Conservation (phyloP, 2,888 invertebrate genomes). For the Microctonus aethiopoides region DNA sequence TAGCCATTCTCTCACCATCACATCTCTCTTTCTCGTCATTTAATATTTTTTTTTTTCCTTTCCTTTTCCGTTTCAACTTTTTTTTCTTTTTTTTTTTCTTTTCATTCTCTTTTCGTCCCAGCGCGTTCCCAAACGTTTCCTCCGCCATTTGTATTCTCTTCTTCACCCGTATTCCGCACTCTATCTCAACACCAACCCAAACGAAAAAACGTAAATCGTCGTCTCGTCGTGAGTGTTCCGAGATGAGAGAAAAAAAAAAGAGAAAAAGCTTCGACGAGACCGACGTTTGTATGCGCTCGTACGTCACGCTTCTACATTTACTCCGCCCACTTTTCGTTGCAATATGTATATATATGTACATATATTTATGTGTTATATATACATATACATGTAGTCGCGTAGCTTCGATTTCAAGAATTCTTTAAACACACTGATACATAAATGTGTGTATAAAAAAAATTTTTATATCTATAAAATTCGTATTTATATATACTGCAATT, state of each 20-base stretch:
- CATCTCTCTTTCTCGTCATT: constrained; percentile 40
- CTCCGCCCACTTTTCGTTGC: not conserved
- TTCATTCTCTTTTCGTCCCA: constrained; percentile 10
- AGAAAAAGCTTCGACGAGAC: not conserved
- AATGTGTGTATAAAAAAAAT: not conserved
- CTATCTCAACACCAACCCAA: constrained; percentile 7
- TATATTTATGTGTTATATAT: too few species aligned
- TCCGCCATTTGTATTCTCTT: constrained; percentile 31
- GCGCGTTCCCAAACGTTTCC: constrained; percentile 17
- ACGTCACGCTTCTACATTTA: constrained; percentile 32
- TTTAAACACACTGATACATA: not conserved
- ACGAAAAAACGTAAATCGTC: constrained; percentile 39
- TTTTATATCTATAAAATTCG: too few species aligned
- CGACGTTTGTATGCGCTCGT: constrained; percentile 39
- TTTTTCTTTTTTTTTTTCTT: constrained; percentile 33
- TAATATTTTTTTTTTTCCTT: constrained; percentile 25
- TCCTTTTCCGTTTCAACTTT: constrained; percentile 7
- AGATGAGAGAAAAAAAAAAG: not conserved
- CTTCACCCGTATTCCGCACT: constrained; percentile 25
- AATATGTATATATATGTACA: not conserved
- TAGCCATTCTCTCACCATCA: constrained; percentile 44
- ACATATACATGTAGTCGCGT: not conserved
- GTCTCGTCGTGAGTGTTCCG: not conserved
- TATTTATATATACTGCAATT: not conserved
- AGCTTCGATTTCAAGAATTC: constrained; percentile 8